Conservation (phyloP, 1,140 invertebrate genomes). For the Drosophila micromelanica region DNA sequence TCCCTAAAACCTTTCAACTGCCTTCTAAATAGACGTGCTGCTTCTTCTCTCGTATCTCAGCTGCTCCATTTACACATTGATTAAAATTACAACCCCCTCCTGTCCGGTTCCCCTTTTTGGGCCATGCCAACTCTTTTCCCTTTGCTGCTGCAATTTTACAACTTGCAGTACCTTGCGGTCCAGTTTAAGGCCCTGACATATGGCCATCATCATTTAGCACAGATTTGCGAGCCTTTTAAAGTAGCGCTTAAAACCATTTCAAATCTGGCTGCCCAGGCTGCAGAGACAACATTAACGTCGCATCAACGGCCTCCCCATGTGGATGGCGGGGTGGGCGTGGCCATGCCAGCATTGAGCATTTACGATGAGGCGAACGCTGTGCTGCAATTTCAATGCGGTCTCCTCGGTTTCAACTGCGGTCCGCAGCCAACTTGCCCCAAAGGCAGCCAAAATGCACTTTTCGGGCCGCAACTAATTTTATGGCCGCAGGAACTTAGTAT, state of each 20-base stretch:
- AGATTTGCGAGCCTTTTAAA: constrained; percentile 45
- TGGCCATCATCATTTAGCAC: constrained; percentile 67
- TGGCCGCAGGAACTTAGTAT: constrained; percentile 68
- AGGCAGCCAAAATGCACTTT: constrained; percentile 72
- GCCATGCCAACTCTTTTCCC: too few relatives aligned
- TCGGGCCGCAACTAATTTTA: constrained; percentile 78
- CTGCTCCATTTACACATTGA: background rate
- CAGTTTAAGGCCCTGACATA: constrained; percentile 66
- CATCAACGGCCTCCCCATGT: constrained; percentile 38
- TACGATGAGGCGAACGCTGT: constrained; percentile 61
- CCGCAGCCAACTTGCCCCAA: constrained; percentile 3
- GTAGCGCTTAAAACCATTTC: constrained; percentile 63
- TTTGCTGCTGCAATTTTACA: constrained; percentile 5
- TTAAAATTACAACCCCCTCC: background rate
- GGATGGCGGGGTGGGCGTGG: too few relatives aligned
- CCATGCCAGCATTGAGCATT: constrained; percentile 56
- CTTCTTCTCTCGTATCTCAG: background rate
- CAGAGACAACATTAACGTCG: background rate
- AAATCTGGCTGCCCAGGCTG: constrained; percentile 36
- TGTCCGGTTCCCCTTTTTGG: too few relatives aligned
- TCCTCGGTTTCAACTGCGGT: background rate
- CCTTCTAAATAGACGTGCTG: background rate
- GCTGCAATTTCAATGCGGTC: constrained; percentile 51
- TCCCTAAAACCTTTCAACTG: too few relatives aligned
- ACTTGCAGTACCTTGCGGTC: constrained; percentile 18